phyloP scores from a whole-genome alignment of 2,888 invertebrate species.

The Brachypalpus laphriformis region DNA sequence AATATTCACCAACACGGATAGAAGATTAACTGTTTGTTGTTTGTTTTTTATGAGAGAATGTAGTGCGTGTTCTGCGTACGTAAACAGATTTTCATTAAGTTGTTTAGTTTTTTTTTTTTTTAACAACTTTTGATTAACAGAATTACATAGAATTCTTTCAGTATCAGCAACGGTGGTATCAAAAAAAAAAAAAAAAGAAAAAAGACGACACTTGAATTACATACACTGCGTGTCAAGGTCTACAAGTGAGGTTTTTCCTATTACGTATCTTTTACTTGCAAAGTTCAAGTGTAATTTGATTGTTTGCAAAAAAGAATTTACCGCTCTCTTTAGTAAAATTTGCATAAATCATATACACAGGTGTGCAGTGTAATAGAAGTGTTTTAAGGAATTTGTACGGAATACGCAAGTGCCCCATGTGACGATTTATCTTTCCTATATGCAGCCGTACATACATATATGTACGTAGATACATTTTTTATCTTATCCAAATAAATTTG shows the following conservation, averaged over 20 bases:
- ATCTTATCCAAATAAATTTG: neutral
- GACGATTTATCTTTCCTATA: neutral
- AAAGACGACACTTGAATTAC: neutral
- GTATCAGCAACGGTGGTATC: neutral
- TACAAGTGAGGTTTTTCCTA: neutral
- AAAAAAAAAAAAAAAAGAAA: too few species aligned
- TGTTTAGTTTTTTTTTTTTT: too few species aligned
- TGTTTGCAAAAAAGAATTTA: neutral
- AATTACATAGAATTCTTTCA: neutral
- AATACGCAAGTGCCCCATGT: neutral
- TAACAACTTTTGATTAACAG: constrained; percentile 2
- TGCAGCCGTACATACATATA: neutral
- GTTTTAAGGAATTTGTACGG: neutral
- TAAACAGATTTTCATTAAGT: constrained; percentile 26
- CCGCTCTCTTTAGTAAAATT: neutral
- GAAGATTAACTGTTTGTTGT: neutral
- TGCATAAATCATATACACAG: neutral
- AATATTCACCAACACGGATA: constrained; percentile 7
- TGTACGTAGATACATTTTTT: neutral
- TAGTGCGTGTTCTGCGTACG: constrained; percentile 16
- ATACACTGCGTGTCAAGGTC: constrained; percentile 11
- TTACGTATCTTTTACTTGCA: neutral
- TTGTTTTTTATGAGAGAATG: neutral
- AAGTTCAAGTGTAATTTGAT: neutral
- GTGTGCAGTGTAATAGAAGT: neutral